phyloP scores from a whole-genome alignment of 2,113 vertebrate species.

The Gymnogyps californianus region DNA sequence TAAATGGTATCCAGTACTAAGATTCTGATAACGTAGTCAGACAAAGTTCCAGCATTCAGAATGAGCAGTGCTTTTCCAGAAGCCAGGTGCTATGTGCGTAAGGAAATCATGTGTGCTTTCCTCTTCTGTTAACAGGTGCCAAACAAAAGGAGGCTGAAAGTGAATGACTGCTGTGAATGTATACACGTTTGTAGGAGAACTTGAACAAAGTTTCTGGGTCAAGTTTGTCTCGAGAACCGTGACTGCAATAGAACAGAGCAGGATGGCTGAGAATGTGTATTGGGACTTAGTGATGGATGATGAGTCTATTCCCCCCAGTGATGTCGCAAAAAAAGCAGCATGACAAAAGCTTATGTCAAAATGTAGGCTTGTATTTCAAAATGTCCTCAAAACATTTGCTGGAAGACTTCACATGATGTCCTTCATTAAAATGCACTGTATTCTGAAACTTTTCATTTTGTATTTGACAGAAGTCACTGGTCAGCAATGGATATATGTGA shows the following conservation, averaged over 20 bases:
- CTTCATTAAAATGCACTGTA: slow-evolving; percentile 76
- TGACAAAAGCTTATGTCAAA: slow-evolving; percentile 70
- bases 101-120: background rate
- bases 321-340: slow-evolving; percentile 69
- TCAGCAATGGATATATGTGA: slow-evolving; percentile 63
- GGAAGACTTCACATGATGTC: slow-evolving; percentile 72
- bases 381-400: slow-evolving; percentile 65
- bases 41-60: background rate
- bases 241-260: slow-evolving; percentile 62
- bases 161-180: slow-evolving; percentile 74
- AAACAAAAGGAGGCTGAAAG: slow-evolving; percentile 82
- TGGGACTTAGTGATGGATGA: slow-evolving; percentile 68
- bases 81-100: background rate
- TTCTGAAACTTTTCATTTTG: slow-evolving; percentile 64
- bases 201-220: slow-evolving; percentile 70
- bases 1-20: background rate
- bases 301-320: slow-evolving; percentile 68
- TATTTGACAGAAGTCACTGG: slow-evolving; percentile 73
- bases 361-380: slow-evolving; percentile 69
- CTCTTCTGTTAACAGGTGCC: slow-evolving; percentile 75
- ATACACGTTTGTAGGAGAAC: slow-evolving; percentile 51
- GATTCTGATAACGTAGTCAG: background rate
- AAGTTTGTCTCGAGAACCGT: slow-evolving; percentile 70
- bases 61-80: background rate
- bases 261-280: slow-evolving; percentile 62